Evolutionary conservation across 2,113 vertebrate species (phyloP), one percentile per base, ranked within the genome.

Genomic region (Chloebia gouldiae): DNA sequence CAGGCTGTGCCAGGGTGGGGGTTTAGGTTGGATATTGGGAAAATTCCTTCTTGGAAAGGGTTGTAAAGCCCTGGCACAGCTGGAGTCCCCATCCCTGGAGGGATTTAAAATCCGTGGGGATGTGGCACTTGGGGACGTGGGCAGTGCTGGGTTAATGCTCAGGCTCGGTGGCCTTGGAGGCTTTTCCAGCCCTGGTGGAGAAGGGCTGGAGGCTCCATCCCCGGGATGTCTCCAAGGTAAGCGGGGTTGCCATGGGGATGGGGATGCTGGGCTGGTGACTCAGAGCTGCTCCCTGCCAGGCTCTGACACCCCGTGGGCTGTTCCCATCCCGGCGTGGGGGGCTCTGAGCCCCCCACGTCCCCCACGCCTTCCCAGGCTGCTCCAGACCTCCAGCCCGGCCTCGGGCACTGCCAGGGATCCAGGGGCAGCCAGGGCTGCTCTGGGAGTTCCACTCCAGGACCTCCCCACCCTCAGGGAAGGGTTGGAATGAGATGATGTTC

Each of bases 201-300:
- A n/a, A n/a, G n/a, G n/a, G n/a, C n/a, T n/a, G n/a, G n/a, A n/a
- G n/a, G 66, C 65, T 66, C 25, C 45, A 10, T 40, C 6, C 61
- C 66, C 6, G 5, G 28, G 66, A 7, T 44, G 51, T 6, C 56
- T 77, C 23, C 39, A 3, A 28, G 81, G 28, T 10, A 18, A 35
- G 40, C 2, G 6, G 87, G 47, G 91, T 90, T 96, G 92, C 92
- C 82, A 82, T 95, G 89, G 95, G 70, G 13, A 95, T 90, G 13
- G 40, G 18, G 11, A 22, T 0, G 40, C 12, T n/a, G 93, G 61
- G 11, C 63, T 53, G 19, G 51, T 94, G 93, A 88, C 56, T 93
- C 93, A 92, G 53, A 15, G 86, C 81, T 0, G 47, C 93, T 86
- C 65, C 3, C 3, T 44, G 88, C 33, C 16, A 15, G n/a, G 25